Conservation (phyloP, 2,113 vertebrate genomes). For the Chunga burmeisteri region DNA sequence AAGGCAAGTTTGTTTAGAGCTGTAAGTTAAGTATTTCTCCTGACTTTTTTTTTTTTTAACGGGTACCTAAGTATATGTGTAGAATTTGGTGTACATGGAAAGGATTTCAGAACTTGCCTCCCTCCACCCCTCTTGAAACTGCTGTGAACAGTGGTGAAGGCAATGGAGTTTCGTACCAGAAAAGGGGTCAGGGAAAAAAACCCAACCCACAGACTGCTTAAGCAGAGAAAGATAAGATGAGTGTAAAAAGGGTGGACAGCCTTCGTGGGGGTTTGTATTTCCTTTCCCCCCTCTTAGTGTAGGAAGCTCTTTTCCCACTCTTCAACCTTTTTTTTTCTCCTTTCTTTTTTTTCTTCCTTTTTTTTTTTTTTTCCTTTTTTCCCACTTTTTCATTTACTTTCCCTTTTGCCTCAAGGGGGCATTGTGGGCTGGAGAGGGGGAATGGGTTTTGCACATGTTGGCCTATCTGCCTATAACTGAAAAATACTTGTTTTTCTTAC, state of each 20-base stretch:
- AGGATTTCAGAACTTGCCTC: neutral
- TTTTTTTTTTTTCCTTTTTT: neutral
- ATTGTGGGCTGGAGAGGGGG: neutral
- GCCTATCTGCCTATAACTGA: neutral
- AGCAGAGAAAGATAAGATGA: neutral
- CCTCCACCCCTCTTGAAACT: neutral
- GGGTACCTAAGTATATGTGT: neutral
- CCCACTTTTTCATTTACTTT: neutral
- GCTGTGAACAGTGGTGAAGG: neutral
- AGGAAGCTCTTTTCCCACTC: neutral
- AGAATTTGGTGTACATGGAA: neutral
- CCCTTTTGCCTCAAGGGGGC: neutral
- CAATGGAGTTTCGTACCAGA: neutral
- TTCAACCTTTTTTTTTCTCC: neutral
- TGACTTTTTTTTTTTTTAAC: neutral
- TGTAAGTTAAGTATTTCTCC: neutral
- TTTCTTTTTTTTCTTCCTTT: neutral
- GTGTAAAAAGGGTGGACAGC: fast-evolving
- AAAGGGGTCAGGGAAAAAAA: neutral
- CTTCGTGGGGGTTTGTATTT: neutral
- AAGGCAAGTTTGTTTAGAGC: neutral
- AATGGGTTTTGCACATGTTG: neutral
- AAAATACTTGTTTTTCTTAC: neutral
- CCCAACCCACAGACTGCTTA: neutral
- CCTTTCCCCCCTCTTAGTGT: neutral